Conservation (phyloP, 2,113 vertebrate genomes). For the Eurypyga helias region DNA sequence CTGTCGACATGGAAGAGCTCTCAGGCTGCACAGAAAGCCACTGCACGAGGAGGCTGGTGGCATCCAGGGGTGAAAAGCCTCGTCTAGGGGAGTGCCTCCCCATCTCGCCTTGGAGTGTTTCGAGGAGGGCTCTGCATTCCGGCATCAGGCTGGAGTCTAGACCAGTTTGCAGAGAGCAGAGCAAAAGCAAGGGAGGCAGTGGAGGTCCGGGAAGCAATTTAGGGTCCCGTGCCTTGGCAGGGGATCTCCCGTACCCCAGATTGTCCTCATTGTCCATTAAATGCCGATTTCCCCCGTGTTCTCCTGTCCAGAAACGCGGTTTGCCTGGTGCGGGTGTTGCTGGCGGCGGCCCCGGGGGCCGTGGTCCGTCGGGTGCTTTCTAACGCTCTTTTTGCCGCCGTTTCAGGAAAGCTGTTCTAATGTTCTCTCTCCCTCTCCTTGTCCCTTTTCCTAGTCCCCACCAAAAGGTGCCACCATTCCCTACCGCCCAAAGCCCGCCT, state of each 20-base stretch:
- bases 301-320: constrained; percentile 24
- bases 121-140: background rate
- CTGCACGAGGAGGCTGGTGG: fast-evolving
- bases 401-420: constrained; percentile 81
- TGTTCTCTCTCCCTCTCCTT: constrained; percentile 85
- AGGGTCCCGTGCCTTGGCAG: background rate
- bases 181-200: background rate
- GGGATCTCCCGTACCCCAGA: background rate
- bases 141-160: fast-evolving
- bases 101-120: background rate
- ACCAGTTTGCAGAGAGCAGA: background rate
- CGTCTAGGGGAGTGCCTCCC: background rate
- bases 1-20: fast-evolving
- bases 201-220: fast-evolving
- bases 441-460: constrained; percentile 92
- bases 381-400: constrained; percentile 58
- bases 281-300: background rate
- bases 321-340: background rate
- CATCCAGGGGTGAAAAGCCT: background rate
- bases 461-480: constrained; percentile 99
- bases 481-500: constrained; percentile 98
- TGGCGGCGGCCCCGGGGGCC: constrained; percentile 26
- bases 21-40: background rate
- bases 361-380: constrained; percentile 28
- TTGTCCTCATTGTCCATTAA: background rate